Conservation (phyloP, 35 echinoderm and acorn worm genomes). For the Ptychodera flava region DNA sequence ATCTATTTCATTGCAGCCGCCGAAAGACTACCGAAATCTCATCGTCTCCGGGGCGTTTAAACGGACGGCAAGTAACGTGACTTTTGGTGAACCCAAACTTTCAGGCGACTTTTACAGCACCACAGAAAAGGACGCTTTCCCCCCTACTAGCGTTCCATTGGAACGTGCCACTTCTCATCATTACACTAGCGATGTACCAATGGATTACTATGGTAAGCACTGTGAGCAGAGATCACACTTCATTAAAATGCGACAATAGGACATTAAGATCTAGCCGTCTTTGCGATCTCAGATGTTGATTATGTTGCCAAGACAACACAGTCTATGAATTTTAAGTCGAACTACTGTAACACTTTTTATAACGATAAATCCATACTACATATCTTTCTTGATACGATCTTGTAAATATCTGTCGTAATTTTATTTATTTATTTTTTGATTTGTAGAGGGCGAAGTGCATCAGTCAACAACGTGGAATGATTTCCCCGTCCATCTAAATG, state of each 20-base stretch:
- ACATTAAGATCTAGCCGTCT: too few species aligned
- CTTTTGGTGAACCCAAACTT: slow-evolving; percentile 69
- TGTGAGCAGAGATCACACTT: too few species aligned
- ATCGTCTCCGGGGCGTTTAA: slow-evolving; percentile 82
- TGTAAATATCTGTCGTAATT: too few species aligned
- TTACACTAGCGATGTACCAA: slow-evolving; percentile 51
- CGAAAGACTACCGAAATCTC: slow-evolving; percentile 47
- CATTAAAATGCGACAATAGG: too few species aligned
- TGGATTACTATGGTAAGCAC: slow-evolving; percentile 92
- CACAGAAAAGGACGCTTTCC: slow-evolving; percentile 75
- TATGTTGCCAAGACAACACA: too few species aligned
- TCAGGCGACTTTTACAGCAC: slow-evolving; percentile 53
- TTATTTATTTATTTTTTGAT: too few species aligned
- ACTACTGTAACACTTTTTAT: too few species aligned
- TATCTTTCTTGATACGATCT: too few species aligned
- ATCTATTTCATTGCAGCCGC: slow-evolving; percentile 39
- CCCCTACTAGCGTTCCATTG: slow-evolving; percentile 31
- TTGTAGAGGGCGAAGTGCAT: neutral
- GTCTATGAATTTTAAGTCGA: too few species aligned
- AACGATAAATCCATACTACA: too few species aligned
- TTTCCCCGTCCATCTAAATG: neutral
- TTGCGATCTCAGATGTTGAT: too few species aligned
- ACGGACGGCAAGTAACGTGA: slow-evolving; percentile 62
- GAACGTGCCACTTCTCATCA: slow-evolving; percentile 43
- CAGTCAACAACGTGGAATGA: neutral